phyloP scores from a whole-genome alignment of 2,888 invertebrate genomes.

The Anorthoa munda region DNA sequence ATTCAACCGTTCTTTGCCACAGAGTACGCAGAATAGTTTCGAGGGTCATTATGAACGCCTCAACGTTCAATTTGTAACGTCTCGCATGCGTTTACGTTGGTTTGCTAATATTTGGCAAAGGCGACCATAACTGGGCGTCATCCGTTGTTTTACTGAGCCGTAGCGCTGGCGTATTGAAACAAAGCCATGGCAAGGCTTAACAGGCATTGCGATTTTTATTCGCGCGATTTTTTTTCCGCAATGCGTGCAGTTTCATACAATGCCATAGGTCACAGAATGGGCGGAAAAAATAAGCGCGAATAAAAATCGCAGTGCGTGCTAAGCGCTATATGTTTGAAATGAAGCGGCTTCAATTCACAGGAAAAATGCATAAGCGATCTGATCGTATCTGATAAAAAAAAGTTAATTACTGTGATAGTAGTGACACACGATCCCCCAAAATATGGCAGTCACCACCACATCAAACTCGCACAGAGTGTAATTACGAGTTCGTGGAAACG shows the following conservation, averaged over 20 bases:
- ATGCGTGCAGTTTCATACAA: no score
- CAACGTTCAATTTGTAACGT: neutral
- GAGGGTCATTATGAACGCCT: neutral
- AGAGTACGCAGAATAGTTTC: neutral
- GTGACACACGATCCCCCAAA: conserved; percentile 3
- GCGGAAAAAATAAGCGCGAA: no score
- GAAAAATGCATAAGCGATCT: neutral
- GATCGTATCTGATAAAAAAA: conserved; percentile 3
- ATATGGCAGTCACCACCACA: neutral
- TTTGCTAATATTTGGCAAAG: conserved; percentile 11
- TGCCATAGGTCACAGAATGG: no score
- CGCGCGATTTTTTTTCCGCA: no score
- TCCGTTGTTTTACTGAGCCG: neutral
- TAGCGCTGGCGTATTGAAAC: neutral
- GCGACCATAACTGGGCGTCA: neutral
- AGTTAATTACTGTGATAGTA: conserved; percentile 17
- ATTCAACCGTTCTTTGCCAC: neutral
- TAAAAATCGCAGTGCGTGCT: no score
- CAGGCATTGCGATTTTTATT: no score
- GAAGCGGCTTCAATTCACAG: neutral
- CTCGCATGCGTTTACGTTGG: neutral
- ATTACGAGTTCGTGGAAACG: conserved; percentile 33
- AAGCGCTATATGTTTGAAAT: neutral
- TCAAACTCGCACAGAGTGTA: neutral
- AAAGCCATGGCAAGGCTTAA: no score